Conservation (phyloP, 2,888 invertebrate species). For the Diplolepis rosae region DNA sequence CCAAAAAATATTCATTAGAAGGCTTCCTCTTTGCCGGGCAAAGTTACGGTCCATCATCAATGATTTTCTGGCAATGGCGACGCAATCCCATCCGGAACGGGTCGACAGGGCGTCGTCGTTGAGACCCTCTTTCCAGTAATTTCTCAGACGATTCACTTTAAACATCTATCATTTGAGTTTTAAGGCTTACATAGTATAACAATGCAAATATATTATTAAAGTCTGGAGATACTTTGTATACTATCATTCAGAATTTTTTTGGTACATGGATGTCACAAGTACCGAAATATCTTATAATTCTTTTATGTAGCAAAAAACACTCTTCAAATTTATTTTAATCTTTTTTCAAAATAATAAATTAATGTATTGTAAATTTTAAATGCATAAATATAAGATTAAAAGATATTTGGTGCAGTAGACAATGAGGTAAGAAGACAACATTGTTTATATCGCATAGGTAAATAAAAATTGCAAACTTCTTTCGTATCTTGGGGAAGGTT, state of each 20-base stretch:
- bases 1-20: slow-evolving; percentile 21
- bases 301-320: too few relatives aligned
- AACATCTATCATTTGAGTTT: slow-evolving; percentile 2
- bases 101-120: slow-evolving; percentile 15
- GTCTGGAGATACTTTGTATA: too few relatives aligned
- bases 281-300: too few relatives aligned
- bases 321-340: too few relatives aligned
- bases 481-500: slow-evolving; percentile 11
- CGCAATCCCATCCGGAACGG: slow-evolving; percentile 28
- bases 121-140: slow-evolving; percentile 30
- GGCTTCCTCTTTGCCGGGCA: background rate
- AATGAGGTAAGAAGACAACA: background rate
- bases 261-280: too few relatives aligned
- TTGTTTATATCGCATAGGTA: background rate
- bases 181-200: too few relatives aligned
- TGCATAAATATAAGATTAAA: too few relatives aligned
- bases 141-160: slow-evolving; percentile 19
- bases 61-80: slow-evolving; percentile 27
- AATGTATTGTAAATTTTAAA: too few relatives aligned
- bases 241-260: too few relatives aligned
- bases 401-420: too few relatives aligned
- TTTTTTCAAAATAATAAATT: too few relatives aligned
- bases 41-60: slow-evolving; percentile 18
- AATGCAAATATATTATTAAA: too few relatives aligned
- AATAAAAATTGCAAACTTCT: slow-evolving; percentile 19